Percentiles rank a stretch among this genome's conserved stretches.
Evolutionary conservation across 2,888 invertebrate genomes (phyloP).

Genomic region (Lymantria dispar): DNA sequence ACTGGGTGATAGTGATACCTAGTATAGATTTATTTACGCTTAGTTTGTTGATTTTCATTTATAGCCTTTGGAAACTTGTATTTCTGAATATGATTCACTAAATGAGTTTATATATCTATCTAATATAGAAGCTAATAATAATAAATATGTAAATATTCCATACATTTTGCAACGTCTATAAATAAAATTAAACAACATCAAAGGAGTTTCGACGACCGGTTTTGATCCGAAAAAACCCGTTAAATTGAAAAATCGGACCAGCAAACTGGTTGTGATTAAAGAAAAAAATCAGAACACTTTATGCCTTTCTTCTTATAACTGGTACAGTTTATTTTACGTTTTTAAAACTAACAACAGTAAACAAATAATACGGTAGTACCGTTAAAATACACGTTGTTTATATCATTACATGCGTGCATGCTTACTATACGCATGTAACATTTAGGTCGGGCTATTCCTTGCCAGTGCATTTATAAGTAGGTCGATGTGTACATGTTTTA

Average conservation of each 20-base stretch:
- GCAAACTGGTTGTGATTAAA: conserved; percentile 2
- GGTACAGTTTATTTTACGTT: conserved; percentile 6
- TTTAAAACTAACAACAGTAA: conserved; percentile 12
- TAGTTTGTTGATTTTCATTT: too few relatives aligned
- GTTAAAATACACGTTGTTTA: conserved; percentile 46
- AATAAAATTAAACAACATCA: not conserved
- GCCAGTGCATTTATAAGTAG: conserved; percentile 38
- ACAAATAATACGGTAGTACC: conserved; percentile 13
- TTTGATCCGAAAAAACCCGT: not conserved
- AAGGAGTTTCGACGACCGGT: not conserved
- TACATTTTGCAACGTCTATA: not conserved
- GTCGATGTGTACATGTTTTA: conserved; percentile 34
- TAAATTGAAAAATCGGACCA: not conserved
- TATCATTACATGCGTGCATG: conserved; percentile 29
- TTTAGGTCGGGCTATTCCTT: conserved; percentile 37
- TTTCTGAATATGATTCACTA: too few relatives aligned
- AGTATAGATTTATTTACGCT: too few relatives aligned
- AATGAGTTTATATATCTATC: too few relatives aligned
- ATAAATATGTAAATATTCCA: too few relatives aligned
- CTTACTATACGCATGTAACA: conserved; percentile 24
- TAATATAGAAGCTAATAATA: too few relatives aligned
- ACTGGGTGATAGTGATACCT: too few relatives aligned
- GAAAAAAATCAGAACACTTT: conserved; percentile 5
- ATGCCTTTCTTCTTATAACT: conserved; percentile 4
- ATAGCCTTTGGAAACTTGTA: too few relatives aligned